Evolutionary conservation across 2,797 vertebrate genomes (phyloP), one percentile per base, ranked within the genome.

Genomic region (Hydrocynus forskahlii): DNA sequence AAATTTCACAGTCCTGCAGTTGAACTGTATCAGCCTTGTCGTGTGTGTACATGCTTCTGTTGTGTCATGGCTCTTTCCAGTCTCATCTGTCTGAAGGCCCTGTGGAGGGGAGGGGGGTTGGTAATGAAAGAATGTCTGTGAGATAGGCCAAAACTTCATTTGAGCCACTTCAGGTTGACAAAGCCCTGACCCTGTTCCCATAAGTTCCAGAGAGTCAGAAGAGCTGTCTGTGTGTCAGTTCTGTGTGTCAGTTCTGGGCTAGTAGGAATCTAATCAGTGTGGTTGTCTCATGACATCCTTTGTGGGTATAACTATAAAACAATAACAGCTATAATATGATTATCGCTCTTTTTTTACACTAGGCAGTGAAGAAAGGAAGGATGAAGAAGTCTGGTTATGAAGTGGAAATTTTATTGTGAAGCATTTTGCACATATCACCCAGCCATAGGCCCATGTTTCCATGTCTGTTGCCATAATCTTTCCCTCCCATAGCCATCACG

Each of bases 111-210:
- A 48, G 45, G 48, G 48, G 48, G 60, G 54, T 21, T 10, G 40
- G 74, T 59, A 68, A 59, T 75, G 59, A 59, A 75, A 60, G 72
- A 81, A 75, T 75, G 79, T 81, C 62, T 75, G 6, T 59, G 25
- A 68, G 54, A 75, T 40, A 50, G 55, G 71, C 79, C 71, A 80
- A 75, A 80, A 57, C 38, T 48, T 35, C 50, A 72, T 72, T 55
- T 9, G 62, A 80, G 71, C 71, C 66, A 57, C 21, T 67, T 35
- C 43, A 16, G 55, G 50, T 75, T 9, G 8, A 80, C 52, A 80
- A 68, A 59, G 52, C 59, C 52, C 2, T n/a, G 48, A 16, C 25
- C 50, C 52, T 5, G 25, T 35, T 55, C 29, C 63, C 63, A 64
- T 38, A 66, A 66, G 25, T 17, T 50, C 50, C 50, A 19, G 25